phyloP scores from a whole-genome alignment of 2,888 invertebrate species.

The Exocentrus adspersus region DNA sequence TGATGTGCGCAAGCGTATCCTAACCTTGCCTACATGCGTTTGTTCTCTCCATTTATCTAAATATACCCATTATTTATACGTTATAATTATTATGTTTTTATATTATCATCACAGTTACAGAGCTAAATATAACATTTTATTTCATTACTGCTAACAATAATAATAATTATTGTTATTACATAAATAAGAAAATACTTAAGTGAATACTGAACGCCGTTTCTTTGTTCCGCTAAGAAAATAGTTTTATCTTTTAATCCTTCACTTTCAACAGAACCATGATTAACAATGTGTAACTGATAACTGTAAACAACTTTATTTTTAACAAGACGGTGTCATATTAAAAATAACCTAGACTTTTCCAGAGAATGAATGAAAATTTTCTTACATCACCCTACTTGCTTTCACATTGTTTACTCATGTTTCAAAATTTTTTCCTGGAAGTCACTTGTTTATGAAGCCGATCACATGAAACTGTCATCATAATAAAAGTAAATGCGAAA shows the following conservation, averaged over 20 bases:
- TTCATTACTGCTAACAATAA: slow-evolving; percentile 12
- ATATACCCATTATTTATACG: slow-evolving; percentile 33
- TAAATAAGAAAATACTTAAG: no score
- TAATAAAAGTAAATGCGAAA: slow-evolving; percentile 9
- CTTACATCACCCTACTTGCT: neutral
- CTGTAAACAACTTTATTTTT: slow-evolving; percentile 10
- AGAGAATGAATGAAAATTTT: slow-evolving; percentile 1
- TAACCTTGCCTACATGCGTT: slow-evolving; percentile 47
- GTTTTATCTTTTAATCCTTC: slow-evolving; percentile 12
- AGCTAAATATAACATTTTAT: slow-evolving; percentile 23
- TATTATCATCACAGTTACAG: slow-evolving; percentile 17
- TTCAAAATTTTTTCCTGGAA: slow-evolving; percentile 12
- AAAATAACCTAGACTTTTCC: neutral
- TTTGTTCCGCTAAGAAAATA: slow-evolving; percentile 13
- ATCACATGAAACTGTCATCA: slow-evolving; percentile 18
- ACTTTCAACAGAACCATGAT: neutral
- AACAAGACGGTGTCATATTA: neutral
- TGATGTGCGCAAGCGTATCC: slow-evolving; percentile 40
- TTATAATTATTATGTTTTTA: slow-evolving; percentile 25
- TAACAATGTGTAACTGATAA: neutral
- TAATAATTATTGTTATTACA: slow-evolving; percentile 13
- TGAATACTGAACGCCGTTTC: slow-evolving; percentile 11
- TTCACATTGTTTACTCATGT: no score
- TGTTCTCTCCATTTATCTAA: slow-evolving; percentile 42
- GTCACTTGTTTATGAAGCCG: neutral